Conservation (phyloP, 2,113 vertebrate genomes). For the Dromiciops gliroides region DNA sequence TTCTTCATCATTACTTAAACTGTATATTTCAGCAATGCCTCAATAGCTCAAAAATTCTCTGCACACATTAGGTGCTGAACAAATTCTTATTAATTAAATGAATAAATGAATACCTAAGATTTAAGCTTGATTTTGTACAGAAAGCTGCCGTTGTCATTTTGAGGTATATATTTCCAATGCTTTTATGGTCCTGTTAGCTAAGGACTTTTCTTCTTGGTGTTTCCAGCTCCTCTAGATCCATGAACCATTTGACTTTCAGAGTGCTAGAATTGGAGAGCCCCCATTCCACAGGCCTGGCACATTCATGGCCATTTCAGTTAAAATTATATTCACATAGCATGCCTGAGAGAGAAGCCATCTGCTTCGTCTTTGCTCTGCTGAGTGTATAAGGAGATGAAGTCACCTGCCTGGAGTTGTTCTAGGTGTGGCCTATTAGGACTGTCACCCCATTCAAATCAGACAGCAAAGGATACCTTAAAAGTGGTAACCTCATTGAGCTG, state of each 20-base stretch:
- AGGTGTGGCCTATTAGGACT: not conserved
- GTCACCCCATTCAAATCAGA: conserved; percentile 12
- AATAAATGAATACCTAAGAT: not conserved
- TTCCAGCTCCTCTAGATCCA: not conserved
- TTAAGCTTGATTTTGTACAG: not conserved
- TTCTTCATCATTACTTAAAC: not conserved
- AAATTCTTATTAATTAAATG: not conserved
- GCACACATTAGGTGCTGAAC: not conserved
- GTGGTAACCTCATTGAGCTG: not conserved
- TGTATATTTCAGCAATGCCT: not conserved
- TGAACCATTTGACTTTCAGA: not conserved
- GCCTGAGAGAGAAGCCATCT: conserved; percentile 3
- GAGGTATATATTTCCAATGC: accelerated
- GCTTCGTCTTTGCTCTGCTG: not conserved
- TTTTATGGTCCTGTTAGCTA: not conserved
- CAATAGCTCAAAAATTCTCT: not conserved
- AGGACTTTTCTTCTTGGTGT: not conserved
- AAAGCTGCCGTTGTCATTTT: not conserved
- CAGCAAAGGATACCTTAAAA: not conserved
- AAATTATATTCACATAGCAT: not conserved
- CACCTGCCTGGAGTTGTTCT: conserved; percentile 12
- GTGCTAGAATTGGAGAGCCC: not conserved
- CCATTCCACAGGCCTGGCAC: not conserved
- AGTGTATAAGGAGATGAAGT: not conserved
- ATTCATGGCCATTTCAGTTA: not conserved